Evolutionary conservation across 2,113 vertebrate species (phyloP).

Genomic region (Myiozetetes cayanensis): DNA sequence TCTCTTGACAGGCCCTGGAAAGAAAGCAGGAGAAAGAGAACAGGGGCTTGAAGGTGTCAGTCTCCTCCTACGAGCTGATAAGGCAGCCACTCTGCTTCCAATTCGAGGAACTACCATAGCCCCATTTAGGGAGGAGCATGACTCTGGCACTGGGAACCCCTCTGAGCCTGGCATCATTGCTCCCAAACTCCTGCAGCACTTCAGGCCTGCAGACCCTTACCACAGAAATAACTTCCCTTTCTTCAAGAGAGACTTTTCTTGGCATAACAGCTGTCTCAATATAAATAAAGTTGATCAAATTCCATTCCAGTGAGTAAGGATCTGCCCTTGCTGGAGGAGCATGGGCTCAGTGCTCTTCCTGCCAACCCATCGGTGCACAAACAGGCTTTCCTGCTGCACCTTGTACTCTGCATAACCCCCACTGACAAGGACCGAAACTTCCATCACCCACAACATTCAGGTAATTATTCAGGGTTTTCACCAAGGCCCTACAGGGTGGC

Average conservation of each 20-base stretch:
- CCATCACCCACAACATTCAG: conserved; percentile 11
- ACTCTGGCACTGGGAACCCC: neutral
- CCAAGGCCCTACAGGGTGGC: conserved; percentile 30
- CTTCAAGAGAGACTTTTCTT: neutral
- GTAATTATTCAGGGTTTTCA: conserved; percentile 54
- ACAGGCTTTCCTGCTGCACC: neutral
- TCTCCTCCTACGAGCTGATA: neutral
- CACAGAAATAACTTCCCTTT: neutral
- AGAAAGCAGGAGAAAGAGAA: neutral
- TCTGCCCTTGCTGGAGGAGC: neutral
- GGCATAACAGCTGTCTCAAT: neutral
- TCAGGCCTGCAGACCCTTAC: neutral
- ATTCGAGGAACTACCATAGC: neutral
- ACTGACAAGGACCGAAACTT: neutral
- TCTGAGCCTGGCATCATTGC: neutral
- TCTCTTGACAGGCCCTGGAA: neutral
- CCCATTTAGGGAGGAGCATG: neutral
- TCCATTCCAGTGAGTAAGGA: neutral
- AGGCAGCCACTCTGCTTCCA: neutral
- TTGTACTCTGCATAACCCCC: neutral
- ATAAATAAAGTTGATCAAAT: neutral
- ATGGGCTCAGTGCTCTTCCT: fast-evolving
- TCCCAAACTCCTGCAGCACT: neutral
- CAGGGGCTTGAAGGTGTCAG: fast-evolving
- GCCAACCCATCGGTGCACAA: neutral